phyloP scores from a whole-genome alignment of 2,888 invertebrate genomes.

The Pollenia labialis region DNA sequence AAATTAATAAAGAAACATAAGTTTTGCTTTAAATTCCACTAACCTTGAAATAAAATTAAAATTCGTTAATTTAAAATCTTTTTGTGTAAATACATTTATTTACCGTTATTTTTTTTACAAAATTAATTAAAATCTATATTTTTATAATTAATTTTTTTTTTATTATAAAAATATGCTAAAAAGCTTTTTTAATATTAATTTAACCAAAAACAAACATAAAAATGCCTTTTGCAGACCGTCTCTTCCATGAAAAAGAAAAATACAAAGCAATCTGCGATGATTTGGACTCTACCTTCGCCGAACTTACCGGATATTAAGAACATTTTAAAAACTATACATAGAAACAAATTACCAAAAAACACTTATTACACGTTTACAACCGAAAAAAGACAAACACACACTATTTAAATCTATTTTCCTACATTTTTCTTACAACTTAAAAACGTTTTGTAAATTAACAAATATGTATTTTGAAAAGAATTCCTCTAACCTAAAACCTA shows the following conservation, averaged over 20 bases:
- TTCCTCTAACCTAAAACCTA: conserved; percentile 11
- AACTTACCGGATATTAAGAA: conserved; percentile 97
- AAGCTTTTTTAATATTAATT: conserved; percentile 77
- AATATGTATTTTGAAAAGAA: conserved; percentile 40
- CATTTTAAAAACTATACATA: conserved; percentile 80
- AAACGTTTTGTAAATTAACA: conserved; percentile 48
- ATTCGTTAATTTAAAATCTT: conserved; percentile 44
- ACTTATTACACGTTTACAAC: conserved; percentile 33
- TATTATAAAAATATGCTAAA: conserved; percentile 73
- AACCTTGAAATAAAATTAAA: conserved; percentile 46
- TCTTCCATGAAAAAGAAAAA: conserved; percentile 92
- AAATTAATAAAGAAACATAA: conserved; percentile 29
- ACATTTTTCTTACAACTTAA: conserved; percentile 26
- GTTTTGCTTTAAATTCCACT: conserved; percentile 67
- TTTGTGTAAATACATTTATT: conserved; percentile 41
- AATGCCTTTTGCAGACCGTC: conserved; percentile 89
- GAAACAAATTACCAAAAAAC: conserved; percentile 59
- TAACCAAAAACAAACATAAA: conserved; percentile 76
- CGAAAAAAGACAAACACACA: conserved; percentile 47
- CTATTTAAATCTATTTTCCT: conserved; percentile 21
- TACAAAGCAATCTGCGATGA: conserved; percentile 99
- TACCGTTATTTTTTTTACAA: conserved; percentile 33
- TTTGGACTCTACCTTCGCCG: conserved; percentile 98
- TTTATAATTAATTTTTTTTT: conserved; percentile 51
- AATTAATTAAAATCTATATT: conserved; percentile 44